Evolutionary conservation across 2,888 invertebrate species (phyloP), one percentile per base, ranked within the genome.

Genomic region (Beris chalybata): DNA sequence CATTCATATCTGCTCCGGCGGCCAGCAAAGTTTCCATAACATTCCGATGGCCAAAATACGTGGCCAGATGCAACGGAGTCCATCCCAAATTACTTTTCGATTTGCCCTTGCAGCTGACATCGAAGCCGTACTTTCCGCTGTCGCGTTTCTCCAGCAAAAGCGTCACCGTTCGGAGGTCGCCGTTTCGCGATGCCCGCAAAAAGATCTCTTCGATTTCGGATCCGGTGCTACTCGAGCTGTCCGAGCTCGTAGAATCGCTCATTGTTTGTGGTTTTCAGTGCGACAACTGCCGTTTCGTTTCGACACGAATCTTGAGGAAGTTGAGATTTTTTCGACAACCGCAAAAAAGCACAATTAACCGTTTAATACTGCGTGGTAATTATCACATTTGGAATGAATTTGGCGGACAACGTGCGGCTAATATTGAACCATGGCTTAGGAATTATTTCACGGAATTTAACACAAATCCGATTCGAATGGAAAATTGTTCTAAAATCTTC

Each of bases 61-160:
- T 84, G 0, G 88, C 86, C 68, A 89, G 77, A 73, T 89, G 89
- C 2, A 89, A 79, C 0, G 89, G 86, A 0, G 87, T 87, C 88
- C 89, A 89, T 56, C 88, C 88, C 70, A 86, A 74, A 75, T 89
- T 89, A 69, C 85, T 83, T 75, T 87, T 88, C 58, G 80, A 83
- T 77, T 83, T 84, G 12, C 87, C 87, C 84, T 87, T 87, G 73
- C 87, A 88, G 74, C 87, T 86, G 15, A 89, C 81, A 75, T 88
- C 83, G 70, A 88, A 77, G 32, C 81, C 80, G 45, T 86, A 77
- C 72, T 84, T 82, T n/a, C 82, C 82, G 65, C 83, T 82, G 63
- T 78, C 78, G 64, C 76, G 80, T 22, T 83, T 83, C 65, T 83
- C 79, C 48, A 87, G 72, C 56, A 88, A 75, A 53, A 83, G 83